Percentiles rank a stretch among this genome's conserved stretches.
These are phyloP conservation scores for Morbakka virulenta DNA, from an alignment of 30 jellyfish, hydroid and myxozoan genomes.

Conservation along the genomic window DNA sequence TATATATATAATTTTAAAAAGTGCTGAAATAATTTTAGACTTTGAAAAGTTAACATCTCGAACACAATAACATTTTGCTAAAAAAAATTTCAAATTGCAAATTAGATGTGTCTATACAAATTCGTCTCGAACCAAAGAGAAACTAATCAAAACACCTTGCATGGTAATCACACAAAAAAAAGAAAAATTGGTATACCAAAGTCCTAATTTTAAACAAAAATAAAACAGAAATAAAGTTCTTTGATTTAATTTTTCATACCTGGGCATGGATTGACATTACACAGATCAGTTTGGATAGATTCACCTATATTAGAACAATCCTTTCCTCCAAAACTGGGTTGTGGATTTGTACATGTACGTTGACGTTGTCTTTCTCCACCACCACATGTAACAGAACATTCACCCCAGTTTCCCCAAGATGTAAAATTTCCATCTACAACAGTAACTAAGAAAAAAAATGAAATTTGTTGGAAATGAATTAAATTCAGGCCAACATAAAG, in stretches of 20 bases:
- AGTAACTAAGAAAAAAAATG: slow-evolving; percentile 45
- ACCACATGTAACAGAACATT: slow-evolving; percentile 53
- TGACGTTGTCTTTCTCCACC: slow-evolving; percentile 57
- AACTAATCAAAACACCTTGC: too few species aligned
- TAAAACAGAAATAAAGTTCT: not conserved
- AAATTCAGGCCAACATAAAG: not conserved
- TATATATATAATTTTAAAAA: too few species aligned
- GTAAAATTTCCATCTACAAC: slow-evolving; percentile 67
- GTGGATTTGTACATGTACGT: slow-evolving; percentile 65
- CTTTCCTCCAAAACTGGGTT: slow-evolving; percentile 72
- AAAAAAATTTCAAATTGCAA: too few species aligned
- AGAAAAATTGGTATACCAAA: not conserved
- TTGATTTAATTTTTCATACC: slow-evolving; percentile 27
- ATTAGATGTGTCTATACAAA: too few species aligned
- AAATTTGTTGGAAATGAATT: not conserved
- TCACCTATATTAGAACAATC: slow-evolving; percentile 57
- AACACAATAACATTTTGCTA: too few species aligned
- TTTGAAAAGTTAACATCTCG: too few species aligned
- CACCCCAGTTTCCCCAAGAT: slow-evolving; percentile 64
- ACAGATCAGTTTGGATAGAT: slow-evolving; percentile 29
- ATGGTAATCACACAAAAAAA: not conserved
- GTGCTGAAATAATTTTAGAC: too few species aligned
- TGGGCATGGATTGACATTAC: slow-evolving; percentile 74
- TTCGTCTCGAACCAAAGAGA: too few species aligned
- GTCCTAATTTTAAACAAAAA: not conserved